Base-by-base conservation (phyloP, 2,113 vertebrate genomes). In the Atrichornis clamosus region DNA sequence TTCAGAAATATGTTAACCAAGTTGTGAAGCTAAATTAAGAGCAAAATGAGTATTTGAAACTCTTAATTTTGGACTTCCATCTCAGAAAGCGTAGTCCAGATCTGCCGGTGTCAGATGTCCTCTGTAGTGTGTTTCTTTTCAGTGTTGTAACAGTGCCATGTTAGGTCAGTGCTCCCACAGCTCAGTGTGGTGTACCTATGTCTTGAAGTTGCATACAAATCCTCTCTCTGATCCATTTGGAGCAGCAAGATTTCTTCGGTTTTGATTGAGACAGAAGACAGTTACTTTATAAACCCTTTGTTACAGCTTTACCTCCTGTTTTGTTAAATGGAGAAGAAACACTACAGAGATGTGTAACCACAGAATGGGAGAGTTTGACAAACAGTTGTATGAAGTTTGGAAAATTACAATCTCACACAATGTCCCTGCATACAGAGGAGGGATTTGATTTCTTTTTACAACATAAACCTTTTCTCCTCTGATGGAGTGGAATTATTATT, bases 81-180 rank as follows among this genome's bases (percentile, higher is more conserved):
- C 23, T 72, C 19, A 37, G 50, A 62, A 70, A 60, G 15, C 6
- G 7, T 19, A 6, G 12, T 26, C 9, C 32, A 64, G 41, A 27
- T 27, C 23, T 76, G 21, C 6, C 5, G 6, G 9, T 55, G 47
- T 41, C 47, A 30, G 23, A 10, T 23, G 9, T 39, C 12, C 28
- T 63, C 33, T 47, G 15, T 33, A 19, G 11, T 2, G 5, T 35
- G 5, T 15, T 42, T 26, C 10, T 30, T 68, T 70, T 63, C 35
- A 18, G 14, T 5, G 6, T 6, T 64, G 16, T 30, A 20, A 16
- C 1, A 35, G 7, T 15, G 19, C 3, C 2, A 6, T 2, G 6
- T 11, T 5, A 30, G 14, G 9, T 44, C 58, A 30, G 62, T 2
- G 16, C 15, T 69, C 49, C 22, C 13, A 56, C 18, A 67, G 9